phyloP scores from a whole-genome alignment of 2,888 invertebrate genomes.

The Anagyrus pseudococci region DNA sequence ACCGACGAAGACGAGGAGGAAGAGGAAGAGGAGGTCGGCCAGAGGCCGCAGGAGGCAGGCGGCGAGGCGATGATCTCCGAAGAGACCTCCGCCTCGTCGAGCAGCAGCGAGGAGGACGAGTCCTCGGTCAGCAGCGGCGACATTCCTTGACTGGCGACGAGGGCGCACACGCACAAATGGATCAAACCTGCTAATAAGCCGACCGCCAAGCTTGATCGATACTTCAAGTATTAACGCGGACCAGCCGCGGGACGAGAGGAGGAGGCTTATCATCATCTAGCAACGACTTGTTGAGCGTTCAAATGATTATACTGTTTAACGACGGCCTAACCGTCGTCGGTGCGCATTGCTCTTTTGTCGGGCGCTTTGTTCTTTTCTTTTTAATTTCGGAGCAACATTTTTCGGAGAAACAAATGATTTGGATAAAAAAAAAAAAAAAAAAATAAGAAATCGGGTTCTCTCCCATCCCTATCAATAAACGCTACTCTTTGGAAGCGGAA shows the following conservation, averaged over 20 bases:
- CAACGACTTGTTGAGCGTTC: too few species aligned
- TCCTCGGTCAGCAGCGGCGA: slow-evolving; percentile 57
- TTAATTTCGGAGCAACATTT: too few species aligned
- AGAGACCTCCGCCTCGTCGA: slow-evolving; percentile 58
- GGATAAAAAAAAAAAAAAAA: background rate
- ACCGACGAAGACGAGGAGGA: slow-evolving; percentile 38
- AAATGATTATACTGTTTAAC: too few species aligned
- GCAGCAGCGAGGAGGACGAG: slow-evolving; percentile 59
- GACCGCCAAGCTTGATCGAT: slow-evolving; percentile 13
- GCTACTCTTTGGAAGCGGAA: background rate
- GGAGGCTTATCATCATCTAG: background rate
- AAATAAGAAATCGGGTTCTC: too few species aligned
- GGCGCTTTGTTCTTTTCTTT: background rate
- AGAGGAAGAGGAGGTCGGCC: slow-evolving; percentile 63
- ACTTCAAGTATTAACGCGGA: slow-evolving; percentile 29
- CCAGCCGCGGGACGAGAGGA: background rate
- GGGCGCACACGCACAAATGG: slow-evolving; percentile 31
- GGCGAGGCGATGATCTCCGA: slow-evolving; percentile 75
- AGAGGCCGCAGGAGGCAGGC: slow-evolving; percentile 72
- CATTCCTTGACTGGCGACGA: slow-evolving; percentile 50
- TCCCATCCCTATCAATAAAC: too few species aligned
- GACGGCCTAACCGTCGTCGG: background rate
- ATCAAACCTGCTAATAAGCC: slow-evolving; percentile 12
- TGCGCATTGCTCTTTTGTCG: background rate
- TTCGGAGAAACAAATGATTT: too few species aligned